A percentile compares a stretch with the other conserved stretches of the same genome.
Conservation (phyloP, 2,797 vertebrate species). For the Champsocephalus esox region DNA sequence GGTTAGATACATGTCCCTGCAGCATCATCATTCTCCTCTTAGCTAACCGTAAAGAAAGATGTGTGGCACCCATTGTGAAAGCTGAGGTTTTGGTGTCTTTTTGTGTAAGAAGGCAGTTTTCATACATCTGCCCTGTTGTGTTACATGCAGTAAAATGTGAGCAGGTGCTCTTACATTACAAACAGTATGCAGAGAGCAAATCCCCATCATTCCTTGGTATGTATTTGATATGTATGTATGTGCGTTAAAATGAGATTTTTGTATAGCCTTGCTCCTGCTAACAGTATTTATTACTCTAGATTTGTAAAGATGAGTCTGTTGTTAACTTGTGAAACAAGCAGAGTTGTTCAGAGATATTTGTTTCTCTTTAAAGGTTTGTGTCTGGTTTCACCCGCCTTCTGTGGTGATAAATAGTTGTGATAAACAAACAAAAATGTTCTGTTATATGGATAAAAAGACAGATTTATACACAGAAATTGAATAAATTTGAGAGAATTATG, state of each 20-base stretch:
- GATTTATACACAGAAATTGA: constrained; percentile 79
- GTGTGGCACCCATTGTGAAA: constrained; percentile 20
- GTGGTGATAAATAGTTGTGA: constrained; percentile 72
- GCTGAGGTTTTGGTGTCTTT: constrained; percentile 47
- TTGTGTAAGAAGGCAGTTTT: constrained; percentile 49
- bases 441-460: constrained; percentile 76
- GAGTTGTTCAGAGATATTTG: constrained; percentile 70
- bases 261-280: constrained; percentile 70
- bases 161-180: constrained; percentile 54
- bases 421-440: constrained; percentile 53
- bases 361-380: constrained; percentile 61
- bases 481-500: constrained; percentile 76
- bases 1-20: constrained; percentile 30
- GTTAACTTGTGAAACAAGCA: constrained; percentile 74
- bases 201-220: constrained; percentile 55
- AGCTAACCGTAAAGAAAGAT: constrained; percentile 37
- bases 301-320: constrained; percentile 78
- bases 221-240: constrained; percentile 40
- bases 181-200: constrained; percentile 45
- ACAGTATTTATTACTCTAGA: constrained; percentile 85
- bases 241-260: constrained; percentile 53
- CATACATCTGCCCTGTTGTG: constrained; percentile 51
- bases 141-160: constrained; percentile 72
- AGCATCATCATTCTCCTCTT: constrained; percentile 23
- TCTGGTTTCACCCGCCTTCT: constrained; percentile 66